Evolutionary conservation across 2,797 vertebrate genomes (phyloP), one percentile per base, ranked within the genome.

Genomic region (Gadopsis bispinosus): DNA sequence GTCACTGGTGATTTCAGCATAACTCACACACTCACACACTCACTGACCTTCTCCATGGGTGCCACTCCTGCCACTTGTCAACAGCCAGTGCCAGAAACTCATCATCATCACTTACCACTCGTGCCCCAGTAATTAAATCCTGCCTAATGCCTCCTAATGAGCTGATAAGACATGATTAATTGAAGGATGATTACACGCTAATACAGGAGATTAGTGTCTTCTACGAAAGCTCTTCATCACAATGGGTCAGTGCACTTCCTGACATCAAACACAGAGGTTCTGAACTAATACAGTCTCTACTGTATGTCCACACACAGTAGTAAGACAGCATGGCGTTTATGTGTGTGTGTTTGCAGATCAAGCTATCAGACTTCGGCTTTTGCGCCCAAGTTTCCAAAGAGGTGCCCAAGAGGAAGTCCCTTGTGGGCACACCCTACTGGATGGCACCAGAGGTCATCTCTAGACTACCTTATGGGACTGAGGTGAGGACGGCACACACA

Each of bases 351-450:
- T 67, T 73, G 56, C 91, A 99, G 98, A 98, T 99, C 92, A 99
- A 99, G 84, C 90, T 99, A 41, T 99, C 98, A 0, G 98, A 99
- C 91, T 99, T 99, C 1, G 98, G 98, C 73, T 99, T 99, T 91
- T 99, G 98, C 37, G 98, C 98, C 88, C 98, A 99, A 95, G 97
- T 99, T 88, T 99, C 98, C 76, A 99, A 99, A 96, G 98, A 99
- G 88, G 98, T 99, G 50, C 98, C 98, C 17, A 97, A 97, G 91
- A 97, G 98, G 90, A 99, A 99, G 92, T 99, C 98, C 0, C 92
- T 99, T 6, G 98, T 99, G 61, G 98, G 98, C 29, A 99, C 95
- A 0, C 98, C 98, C 0, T 99, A 99, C 58, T 99, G 98, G 98
- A 99, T 99, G 98, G 97, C 98, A 0, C 98, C 98, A 0, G 98